These are phyloP conservation scores for Pteria penguin DNA, from an alignment of 2,888 invertebrate genomes.

Conservation along the genomic window DNA sequence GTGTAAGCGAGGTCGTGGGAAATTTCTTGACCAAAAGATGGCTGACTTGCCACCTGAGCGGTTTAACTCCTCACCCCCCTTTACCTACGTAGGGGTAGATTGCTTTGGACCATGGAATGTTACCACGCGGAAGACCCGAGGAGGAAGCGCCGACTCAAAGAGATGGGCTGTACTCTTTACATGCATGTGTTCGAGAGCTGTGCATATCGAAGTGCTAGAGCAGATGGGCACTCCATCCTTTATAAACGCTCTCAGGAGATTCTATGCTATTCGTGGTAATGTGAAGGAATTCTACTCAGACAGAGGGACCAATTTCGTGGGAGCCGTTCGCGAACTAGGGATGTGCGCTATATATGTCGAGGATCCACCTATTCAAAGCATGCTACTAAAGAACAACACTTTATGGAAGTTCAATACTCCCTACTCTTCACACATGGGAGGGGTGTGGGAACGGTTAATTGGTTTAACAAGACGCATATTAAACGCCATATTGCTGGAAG, in stretches of 20 bases:
- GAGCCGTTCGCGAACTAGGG: slow-evolving; percentile 25
- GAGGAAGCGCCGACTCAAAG: slow-evolving; percentile 39
- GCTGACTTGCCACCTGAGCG: slow-evolving; percentile 41
- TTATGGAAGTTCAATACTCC: slow-evolving; percentile 43
- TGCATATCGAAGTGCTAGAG: slow-evolving; percentile 42
- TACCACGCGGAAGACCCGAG: slow-evolving; percentile 31
- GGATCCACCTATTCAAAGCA: slow-evolving; percentile 22
- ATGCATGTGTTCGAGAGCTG: slow-evolving; percentile 32
- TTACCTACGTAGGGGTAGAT: slow-evolving; percentile 49
- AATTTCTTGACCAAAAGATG: slow-evolving; percentile 28
- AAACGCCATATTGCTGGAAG: slow-evolving; percentile 34
- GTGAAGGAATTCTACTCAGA: slow-evolving; percentile 27
- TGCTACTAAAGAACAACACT: slow-evolving; percentile 18
- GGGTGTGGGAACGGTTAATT: slow-evolving; percentile 37
- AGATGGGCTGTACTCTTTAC: slow-evolving; percentile 40
- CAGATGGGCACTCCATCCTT: slow-evolving; percentile 36
- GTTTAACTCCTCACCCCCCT: slow-evolving; percentile 39
- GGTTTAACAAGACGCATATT: slow-evolving; percentile 28
- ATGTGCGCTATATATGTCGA: slow-evolving; percentile 25
- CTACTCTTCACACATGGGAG: slow-evolving; percentile 29
- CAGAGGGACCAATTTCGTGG: slow-evolving; percentile 35
- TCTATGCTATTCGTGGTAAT: slow-evolving; percentile 24
- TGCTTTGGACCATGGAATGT: slow-evolving; percentile 47
- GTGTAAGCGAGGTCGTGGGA: slow-evolving; percentile 32
- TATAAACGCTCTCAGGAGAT: slow-evolving; percentile 40